Conservation (phyloP, 2,113 vertebrate genomes). For the Oxygymnocypris stewartii region DNA sequence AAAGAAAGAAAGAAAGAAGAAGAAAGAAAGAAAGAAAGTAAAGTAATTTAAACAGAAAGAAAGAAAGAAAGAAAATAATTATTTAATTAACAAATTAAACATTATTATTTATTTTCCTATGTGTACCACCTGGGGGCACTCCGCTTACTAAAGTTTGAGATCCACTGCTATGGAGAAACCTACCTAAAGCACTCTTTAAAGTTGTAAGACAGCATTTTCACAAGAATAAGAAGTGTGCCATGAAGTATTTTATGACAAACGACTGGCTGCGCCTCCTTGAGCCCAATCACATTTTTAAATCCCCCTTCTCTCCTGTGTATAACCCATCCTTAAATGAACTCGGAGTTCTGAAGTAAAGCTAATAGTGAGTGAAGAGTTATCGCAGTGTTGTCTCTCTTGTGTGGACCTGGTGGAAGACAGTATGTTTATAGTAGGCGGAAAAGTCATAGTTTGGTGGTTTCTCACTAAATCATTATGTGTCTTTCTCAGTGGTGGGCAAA, state of each 20-base stretch:
- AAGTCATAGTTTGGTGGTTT: background rate
- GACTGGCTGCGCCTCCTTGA: background rate
- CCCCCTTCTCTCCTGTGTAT: background rate
- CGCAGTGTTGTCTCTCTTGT: background rate
- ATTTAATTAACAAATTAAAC: no score
- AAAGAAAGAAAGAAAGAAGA: no score
- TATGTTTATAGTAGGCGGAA: background rate
- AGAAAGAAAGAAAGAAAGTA: no score
- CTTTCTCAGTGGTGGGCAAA: no score
- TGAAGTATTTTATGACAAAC: background rate
- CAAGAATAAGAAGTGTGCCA: background rate
- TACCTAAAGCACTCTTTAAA: background rate
- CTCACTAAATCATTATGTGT: background rate
- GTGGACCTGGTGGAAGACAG: background rate
- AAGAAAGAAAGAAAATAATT: background rate
- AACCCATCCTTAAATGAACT: background rate
- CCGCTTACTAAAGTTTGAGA: background rate
- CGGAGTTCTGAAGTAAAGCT: background rate
- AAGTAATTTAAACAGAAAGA: no score
- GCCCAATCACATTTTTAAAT: background rate
- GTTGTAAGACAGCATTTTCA: background rate
- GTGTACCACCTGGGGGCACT: background rate
- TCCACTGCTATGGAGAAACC: background rate
- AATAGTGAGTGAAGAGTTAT: background rate
- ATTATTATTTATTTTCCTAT: background rate